Base-by-base conservation (phyloP, 2,888 invertebrate genomes). In the Drosophila merina region DNA sequence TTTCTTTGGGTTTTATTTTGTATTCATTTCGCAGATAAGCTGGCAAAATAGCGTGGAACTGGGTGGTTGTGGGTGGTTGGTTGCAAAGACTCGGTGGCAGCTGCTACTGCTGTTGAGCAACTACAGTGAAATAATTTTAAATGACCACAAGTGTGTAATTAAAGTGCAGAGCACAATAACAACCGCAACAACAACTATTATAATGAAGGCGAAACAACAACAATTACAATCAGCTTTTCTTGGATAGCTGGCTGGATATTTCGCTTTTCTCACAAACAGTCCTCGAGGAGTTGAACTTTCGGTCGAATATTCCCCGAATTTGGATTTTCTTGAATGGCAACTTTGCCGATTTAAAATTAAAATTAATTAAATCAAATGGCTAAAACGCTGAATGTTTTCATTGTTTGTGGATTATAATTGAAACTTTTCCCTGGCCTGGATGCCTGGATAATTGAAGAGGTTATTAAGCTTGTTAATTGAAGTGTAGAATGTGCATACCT, bases 81-180 rank as follows among this genome's bases (percentile, higher is more conserved):
- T 12, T 36, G 49, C 9, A 48, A 40, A 31, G 57, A 50, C 80
- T 74, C 69, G 72, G 76, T 64, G 71, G 74, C 85, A 86, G 78
- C 85, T 84, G 51, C 30, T 50, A 48, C 33, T 47, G 51, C 52
- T 57, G 59, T 57, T 54, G 28, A 69, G 58, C 80, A 72, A 76
- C 74, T 85, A 72, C 66, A 72, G 79, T 71, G 82, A 82, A 82
- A 82, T 87, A 78, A 82, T 82, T 82, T 82, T 87, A 87, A 82
- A 87, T 86, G 86, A 82, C 87, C 82, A 79, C 82, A 82, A 82
- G 82, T 87, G 82, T 87, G 82, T 82, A 82, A 82, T 82, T 82
- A 82, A 85, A 82, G 71, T 78, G 87, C 87, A 81, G 79, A 68
- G 85, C 69, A 68, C 67, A 84, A 86, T 75, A 81, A 73, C 58